These are phyloP conservation scores for Odocoileus hemionus DNA, from an alignment of 2,113 vertebrate genomes.

Conservation along the genomic window DNA sequence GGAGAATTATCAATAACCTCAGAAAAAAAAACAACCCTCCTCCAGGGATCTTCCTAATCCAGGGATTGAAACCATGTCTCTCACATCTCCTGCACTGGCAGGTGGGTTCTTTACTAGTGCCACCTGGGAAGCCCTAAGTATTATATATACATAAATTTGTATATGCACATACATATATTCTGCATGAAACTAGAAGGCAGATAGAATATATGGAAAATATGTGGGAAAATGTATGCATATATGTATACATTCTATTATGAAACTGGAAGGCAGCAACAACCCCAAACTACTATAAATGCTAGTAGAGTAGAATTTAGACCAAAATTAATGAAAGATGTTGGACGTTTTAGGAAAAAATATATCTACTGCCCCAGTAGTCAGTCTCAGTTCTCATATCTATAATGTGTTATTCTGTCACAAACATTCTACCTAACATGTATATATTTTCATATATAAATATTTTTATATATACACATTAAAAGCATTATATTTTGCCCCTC, in stretches of 20 bases:
- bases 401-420: not conserved
- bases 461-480: not conserved
- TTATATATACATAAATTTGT: not conserved
- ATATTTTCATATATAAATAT: not conserved
- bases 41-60: not conserved
- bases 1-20: not conserved
- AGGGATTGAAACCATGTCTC: not conserved
- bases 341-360: not conserved
- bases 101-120: not conserved
- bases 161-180: not conserved
- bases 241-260: not conserved
- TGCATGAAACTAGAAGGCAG: not conserved
- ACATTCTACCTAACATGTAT: not conserved
- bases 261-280: not conserved
- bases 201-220: not conserved
- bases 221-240: not conserved
- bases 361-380: not conserved
- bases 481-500: not conserved
- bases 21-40: not conserved
- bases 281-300: not conserved
- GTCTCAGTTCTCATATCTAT: not conserved
- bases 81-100: rapidly evolving
- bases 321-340: not conserved
- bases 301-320: not conserved
- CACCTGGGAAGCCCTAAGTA: not conserved